phyloP scores from a whole-genome alignment of 2,888 invertebrate genomes.

The Saturnia pavonia region DNA sequence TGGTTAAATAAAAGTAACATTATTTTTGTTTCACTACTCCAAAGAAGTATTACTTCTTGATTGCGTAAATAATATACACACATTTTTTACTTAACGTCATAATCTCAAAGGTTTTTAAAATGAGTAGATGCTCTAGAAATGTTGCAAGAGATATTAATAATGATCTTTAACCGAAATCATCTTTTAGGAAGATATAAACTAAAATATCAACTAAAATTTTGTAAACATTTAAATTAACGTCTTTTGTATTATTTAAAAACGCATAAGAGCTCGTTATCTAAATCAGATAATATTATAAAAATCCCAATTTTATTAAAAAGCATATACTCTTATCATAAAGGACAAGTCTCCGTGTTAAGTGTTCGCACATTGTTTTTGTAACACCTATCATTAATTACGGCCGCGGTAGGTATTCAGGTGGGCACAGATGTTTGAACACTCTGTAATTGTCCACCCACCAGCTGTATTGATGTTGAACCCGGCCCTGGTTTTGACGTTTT shows the following conservation, averaged over 20 bases:
- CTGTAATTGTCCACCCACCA: constrained; percentile 73
- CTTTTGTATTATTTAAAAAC: too few relatives aligned
- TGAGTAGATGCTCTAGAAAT: not conserved
- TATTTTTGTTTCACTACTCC: too few relatives aligned
- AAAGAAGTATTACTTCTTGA: too few relatives aligned
- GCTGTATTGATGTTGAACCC: constrained; percentile 19
- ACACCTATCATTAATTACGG: constrained; percentile 65
- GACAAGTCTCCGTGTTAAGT: constrained; percentile 59
- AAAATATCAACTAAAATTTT: too few relatives aligned
- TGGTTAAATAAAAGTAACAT: too few relatives aligned
- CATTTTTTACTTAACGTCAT: not conserved
- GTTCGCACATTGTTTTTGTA: constrained; percentile 74
- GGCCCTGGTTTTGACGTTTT: constrained; percentile 15
- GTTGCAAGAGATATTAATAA: too few relatives aligned
- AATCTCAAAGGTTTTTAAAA: not conserved
- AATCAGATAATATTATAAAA: not conserved
- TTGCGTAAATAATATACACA: too few relatives aligned
- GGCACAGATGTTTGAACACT: constrained; percentile 70
- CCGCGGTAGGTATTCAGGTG: constrained; percentile 60
- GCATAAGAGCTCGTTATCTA: too few relatives aligned
- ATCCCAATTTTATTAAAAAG: not conserved
- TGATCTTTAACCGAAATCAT: too few relatives aligned
- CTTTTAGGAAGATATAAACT: too few relatives aligned
- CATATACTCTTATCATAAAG: constrained; percentile 50
- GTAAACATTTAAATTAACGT: too few relatives aligned